A percentile compares a stretch with the other conserved stretches of the same genome.
phyloP scores from a whole-genome alignment of 1,140 invertebrate genomes.

The Helicoverpa armigera region DNA sequence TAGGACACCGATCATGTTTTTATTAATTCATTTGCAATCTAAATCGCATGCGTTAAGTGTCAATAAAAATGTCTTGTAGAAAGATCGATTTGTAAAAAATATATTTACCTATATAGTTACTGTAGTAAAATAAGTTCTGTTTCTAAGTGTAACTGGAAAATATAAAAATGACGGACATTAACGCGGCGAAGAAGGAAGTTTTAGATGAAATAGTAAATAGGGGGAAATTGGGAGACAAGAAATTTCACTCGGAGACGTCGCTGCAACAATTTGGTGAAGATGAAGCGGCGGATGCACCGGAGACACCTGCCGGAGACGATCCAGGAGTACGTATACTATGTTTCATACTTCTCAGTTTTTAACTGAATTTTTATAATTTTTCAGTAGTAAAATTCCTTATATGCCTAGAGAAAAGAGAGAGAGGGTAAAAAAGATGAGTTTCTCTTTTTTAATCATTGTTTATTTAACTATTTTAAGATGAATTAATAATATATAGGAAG shows the following conservation, averaged over 20 bases:
- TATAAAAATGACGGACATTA: slow-evolving; percentile 68
- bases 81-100: slow-evolving; percentile 1
- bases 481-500: too few species aligned
- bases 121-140: slow-evolving; percentile 30
- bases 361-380: too few species aligned
- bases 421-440: too few species aligned
- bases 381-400: too few species aligned
- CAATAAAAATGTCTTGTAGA: slow-evolving; percentile 53
- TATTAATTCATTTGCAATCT: slow-evolving; percentile 78
- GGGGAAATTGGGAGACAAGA: slow-evolving; percentile 75
- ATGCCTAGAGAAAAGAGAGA: too few species aligned
- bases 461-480: too few species aligned
- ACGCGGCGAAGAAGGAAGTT: slow-evolving; percentile 61
- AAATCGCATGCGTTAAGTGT: slow-evolving; percentile 67
- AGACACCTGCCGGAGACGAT: slow-evolving; percentile 58
- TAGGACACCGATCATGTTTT: slow-evolving; percentile 66
- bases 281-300: slow-evolving; percentile 55
- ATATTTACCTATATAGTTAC: background rate
- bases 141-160: slow-evolving; percentile 38
- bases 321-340: slow-evolving; percentile 69
- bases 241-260: slow-evolving; percentile 78
- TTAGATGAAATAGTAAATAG: slow-evolving; percentile 75
- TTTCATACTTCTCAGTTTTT: background rate
- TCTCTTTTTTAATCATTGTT: too few species aligned
- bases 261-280: slow-evolving; percentile 72